Conservation (phyloP, 1,140 invertebrate genomes). For the Macrocentrus cingulum region DNA sequence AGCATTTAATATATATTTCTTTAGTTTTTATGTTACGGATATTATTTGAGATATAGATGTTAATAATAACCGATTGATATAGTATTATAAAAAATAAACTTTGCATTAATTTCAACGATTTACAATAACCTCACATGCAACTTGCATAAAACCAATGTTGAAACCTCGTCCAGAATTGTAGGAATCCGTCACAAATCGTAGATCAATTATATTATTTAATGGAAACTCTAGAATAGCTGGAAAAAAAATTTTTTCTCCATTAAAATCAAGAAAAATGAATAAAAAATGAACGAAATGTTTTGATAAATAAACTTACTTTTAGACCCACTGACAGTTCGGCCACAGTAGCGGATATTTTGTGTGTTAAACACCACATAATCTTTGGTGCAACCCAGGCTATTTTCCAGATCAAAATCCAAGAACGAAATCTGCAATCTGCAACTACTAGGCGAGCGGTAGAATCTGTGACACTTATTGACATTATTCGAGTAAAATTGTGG, state of each 20-base stretch:
- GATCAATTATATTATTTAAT: constrained; percentile 27
- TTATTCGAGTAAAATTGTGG: constrained; percentile 40
- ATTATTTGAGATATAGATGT: no score
- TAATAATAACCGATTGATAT: no score
- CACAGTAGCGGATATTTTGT: constrained; percentile 44
- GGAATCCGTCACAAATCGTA: constrained; percentile 39
- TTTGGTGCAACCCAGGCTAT: constrained; percentile 42
- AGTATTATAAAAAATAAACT: no score
- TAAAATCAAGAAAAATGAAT: constrained; percentile 10
- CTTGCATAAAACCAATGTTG: constrained; percentile 39
- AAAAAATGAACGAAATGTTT: constrained; percentile 18
- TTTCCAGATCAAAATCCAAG: constrained; percentile 49
- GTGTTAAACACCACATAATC: constrained; percentile 43
- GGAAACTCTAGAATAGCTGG: constrained; percentile 39
- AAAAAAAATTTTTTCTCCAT: constrained; percentile 35
- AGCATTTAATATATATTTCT: no score
- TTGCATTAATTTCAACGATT: constrained; percentile 10
- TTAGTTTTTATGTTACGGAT: no score
- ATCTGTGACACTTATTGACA: constrained; percentile 42
- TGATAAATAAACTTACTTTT: constrained; percentile 37
- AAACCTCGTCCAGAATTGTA: constrained; percentile 41
- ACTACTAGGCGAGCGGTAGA: constrained; percentile 35
- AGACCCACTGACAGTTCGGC: constrained; percentile 37
- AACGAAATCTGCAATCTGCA: constrained; percentile 43
- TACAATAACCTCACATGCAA: constrained; percentile 29